Evolutionary conservation across 2,113 vertebrate species (phyloP).

Genomic region (Corythoichthys haematopterus): DNA sequence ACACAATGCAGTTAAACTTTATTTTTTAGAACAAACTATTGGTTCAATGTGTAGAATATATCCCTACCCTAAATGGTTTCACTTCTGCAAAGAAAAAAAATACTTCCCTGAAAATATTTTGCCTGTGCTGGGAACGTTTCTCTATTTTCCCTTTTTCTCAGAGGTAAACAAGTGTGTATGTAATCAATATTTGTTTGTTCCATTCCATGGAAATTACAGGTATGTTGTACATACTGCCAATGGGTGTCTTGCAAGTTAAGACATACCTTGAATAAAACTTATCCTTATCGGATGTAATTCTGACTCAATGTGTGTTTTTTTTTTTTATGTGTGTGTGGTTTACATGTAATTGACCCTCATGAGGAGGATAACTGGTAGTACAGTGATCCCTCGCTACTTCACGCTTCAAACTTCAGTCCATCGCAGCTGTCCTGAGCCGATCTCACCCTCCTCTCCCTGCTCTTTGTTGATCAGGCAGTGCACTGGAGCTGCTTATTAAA

Average conservation of each 20-base stretch:
- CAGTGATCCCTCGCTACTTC: too few relatives aligned
- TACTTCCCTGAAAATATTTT: constrained; percentile 55
- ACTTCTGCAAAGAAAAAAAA: constrained; percentile 55
- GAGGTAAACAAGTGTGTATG: constrained; percentile 73
- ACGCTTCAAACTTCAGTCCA: too few relatives aligned
- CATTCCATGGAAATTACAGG: constrained; percentile 89
- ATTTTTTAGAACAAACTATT: constrained; percentile 59
- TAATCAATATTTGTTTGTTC: constrained; percentile 80
- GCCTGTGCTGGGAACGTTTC: constrained; percentile 66
- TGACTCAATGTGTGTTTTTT: constrained; percentile 23
- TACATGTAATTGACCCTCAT: background rate
- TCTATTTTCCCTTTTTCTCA: constrained; percentile 43
- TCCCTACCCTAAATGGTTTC: constrained; percentile 65
- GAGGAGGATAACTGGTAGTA: too few relatives aligned
- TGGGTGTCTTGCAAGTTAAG: constrained; percentile 95
- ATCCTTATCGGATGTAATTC: constrained; percentile 75
- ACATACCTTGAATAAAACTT: constrained; percentile 96
- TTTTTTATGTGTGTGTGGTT: background rate
- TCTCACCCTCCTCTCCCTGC: too few relatives aligned
- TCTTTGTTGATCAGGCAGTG: too few relatives aligned
- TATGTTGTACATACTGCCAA: constrained; percentile 99
- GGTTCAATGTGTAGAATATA: constrained; percentile 66
- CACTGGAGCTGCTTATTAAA: too few relatives aligned
- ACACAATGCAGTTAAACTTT: constrained; percentile 62
- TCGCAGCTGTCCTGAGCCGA: too few relatives aligned